phyloP scores from a whole-genome alignment of 1,140 invertebrate species.

The Thrips palmi region DNA sequence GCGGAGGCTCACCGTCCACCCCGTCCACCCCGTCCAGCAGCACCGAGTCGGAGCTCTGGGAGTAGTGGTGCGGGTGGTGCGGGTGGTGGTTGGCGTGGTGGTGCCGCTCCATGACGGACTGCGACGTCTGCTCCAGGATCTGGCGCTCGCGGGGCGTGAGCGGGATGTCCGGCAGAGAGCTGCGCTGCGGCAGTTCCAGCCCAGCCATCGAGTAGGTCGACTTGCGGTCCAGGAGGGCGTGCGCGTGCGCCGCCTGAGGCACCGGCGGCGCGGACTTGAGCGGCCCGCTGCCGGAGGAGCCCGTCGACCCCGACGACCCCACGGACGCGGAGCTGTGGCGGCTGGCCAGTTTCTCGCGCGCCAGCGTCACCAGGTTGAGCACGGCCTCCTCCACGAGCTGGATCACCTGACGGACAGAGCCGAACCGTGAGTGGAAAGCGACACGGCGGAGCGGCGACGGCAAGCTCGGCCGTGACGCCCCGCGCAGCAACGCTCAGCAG shows the following conservation, averaged over 20 bases:
- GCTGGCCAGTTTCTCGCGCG: slow-evolving; percentile 42
- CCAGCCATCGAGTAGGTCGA: slow-evolving; percentile 10
- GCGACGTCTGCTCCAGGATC: slow-evolving; percentile 40
- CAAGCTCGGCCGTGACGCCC: no score
- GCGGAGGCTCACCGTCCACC: slow-evolving; percentile 41
- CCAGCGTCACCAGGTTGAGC: slow-evolving; percentile 42
- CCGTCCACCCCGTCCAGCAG: slow-evolving; percentile 28
- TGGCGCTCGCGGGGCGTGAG: slow-evolving; percentile 54
- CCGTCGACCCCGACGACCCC: slow-evolving; percentile 9
- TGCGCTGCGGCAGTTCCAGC: slow-evolving; percentile 32
- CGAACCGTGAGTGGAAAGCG: no score
- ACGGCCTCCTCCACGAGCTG: no score
- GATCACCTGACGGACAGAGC: no score
- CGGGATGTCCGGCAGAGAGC: slow-evolving; percentile 62
- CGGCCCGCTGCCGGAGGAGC: not conserved
- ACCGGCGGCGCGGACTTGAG: slow-evolving; percentile 5
- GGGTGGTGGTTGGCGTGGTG: no score
- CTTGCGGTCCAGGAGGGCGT: slow-evolving; percentile 3
- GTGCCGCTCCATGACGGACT: slow-evolving; percentile 20
- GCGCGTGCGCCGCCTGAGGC: slow-evolving; percentile 1
- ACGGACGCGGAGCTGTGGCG: slow-evolving; percentile 23
- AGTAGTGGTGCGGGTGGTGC: slow-evolving; percentile 38
- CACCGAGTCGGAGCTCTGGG: slow-evolving; percentile 57
- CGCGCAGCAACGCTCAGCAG: no score
- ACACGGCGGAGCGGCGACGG: no score